Percentiles rank a stretch among this genome's conserved stretches.
Evolutionary conservation across 2,113 vertebrate genomes (phyloP).

Genomic region (Thamnaconus septentrionalis): DNA sequence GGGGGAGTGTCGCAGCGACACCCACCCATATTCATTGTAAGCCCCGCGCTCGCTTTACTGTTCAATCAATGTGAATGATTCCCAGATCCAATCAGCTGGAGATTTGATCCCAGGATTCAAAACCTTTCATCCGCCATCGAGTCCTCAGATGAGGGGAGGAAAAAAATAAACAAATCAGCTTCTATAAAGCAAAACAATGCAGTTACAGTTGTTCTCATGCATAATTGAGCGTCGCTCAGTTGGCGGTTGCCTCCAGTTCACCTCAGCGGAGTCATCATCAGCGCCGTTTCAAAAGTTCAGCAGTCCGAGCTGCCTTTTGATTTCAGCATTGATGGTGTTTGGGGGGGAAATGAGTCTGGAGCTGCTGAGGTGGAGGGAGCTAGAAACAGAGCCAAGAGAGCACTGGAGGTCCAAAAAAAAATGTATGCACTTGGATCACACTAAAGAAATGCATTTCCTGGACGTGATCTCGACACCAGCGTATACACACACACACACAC

Average conservation of each 20-base stretch:
- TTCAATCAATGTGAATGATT: conserved; percentile 51
- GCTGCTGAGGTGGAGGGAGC: not conserved
- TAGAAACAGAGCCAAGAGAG: no score
- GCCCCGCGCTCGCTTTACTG: conserved; percentile 51
- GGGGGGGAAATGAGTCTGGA: conserved; percentile 15
- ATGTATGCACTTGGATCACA: not conserved
- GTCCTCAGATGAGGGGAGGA: conserved; percentile 36
- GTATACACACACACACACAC: no score
- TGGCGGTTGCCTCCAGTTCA: conserved; percentile 26
- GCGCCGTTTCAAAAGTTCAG: no score
- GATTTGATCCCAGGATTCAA: conserved; percentile 27
- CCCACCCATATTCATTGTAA: conserved; percentile 61
- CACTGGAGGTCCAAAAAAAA: conserved; percentile 15
- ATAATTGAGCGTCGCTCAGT: conserved; percentile 22
- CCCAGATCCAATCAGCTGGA: no score
- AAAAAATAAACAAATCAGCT: conserved; percentile 18
- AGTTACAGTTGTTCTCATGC: conserved; percentile 21
- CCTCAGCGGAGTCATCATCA: not conserved
- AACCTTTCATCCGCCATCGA: conserved; percentile 18
- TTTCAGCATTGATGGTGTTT: conserved; percentile 28
- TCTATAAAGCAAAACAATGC: conserved; percentile 10
- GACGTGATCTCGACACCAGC: no score
- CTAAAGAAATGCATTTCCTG: no score
- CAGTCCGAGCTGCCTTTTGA: conserved; percentile 12
- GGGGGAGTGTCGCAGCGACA: conserved; percentile 50